phyloP scores from a whole-genome alignment of 1,140 invertebrate species.

The Muscidifurax raptorellus region DNA sequence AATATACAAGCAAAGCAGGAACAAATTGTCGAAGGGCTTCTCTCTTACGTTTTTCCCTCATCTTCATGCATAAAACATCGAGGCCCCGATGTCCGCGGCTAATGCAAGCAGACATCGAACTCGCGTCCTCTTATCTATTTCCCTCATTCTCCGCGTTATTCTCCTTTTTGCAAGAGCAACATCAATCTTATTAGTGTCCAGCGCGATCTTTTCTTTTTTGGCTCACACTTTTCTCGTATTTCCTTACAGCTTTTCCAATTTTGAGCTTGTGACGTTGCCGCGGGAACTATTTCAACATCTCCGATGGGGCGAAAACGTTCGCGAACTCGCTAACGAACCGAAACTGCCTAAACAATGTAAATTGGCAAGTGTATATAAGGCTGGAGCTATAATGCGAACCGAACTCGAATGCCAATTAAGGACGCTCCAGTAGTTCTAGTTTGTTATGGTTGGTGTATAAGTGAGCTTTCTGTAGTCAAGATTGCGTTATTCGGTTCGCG shows the following conservation, averaged over 20 bases:
- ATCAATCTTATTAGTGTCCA: slow-evolving; percentile 67
- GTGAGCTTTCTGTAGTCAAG: no score
- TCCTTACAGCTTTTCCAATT: no score
- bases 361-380: neutral
- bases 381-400: neutral
- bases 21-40: slow-evolving; percentile 60
- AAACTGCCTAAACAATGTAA: neutral
- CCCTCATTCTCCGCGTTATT: neutral
- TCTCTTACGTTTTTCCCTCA: slow-evolving; percentile 42
- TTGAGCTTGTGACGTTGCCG: no score
- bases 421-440: no score
- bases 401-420: neutral
- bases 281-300: no score
- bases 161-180: slow-evolving; percentile 38
- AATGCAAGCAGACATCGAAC: slow-evolving; percentile 65
- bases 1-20: neutral
- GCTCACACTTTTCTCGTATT: neutral
- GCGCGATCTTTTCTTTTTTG: neutral
- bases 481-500: no score
- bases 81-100: slow-evolving; percentile 57
- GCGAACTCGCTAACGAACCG: neutral
- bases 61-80: slow-evolving; percentile 68
- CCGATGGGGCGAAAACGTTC: neutral
- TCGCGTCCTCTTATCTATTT: slow-evolving; percentile 42
- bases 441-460: no score